Evolutionary conservation across 37 sponge, comb jelly and placozoan species (phyloP), one percentile per base, ranked within the genome.

Genomic region (Geodia barretti): DNA sequence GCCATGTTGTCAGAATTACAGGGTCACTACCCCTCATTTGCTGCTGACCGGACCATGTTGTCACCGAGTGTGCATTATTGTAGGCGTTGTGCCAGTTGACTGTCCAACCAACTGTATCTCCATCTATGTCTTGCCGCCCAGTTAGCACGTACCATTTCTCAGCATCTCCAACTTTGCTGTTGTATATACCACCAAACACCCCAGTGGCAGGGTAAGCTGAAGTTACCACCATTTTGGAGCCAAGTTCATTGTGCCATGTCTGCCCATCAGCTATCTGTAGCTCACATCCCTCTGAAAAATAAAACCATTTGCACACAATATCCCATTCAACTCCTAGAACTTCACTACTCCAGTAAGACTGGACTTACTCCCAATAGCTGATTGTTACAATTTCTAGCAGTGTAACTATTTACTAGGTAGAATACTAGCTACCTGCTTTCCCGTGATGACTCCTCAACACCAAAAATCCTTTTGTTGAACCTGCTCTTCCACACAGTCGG

Each of bases 81-180:
- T 68, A 68, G 33, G 9, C 2, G 34, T 68, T 68, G 19, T 68
- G 31, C 30, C 34, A 68, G 34, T 33, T 32, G 3, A 68, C 68
- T 32, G 68, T 68, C 68, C 68, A 68, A 28, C 68, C 68, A 68
- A 30, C 33, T 68, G 68, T 68, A 33, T 68, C 31, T 21, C 68
- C 68, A 4, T 68, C 68, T 5, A 32, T 25, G 31, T 68, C 68
- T 1, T 28, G 1, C 4, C 68, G 68, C 20, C 68, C 68, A 29
- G 34, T 32, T 21, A 68, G 31, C 1, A 30, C 34, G 33, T 68
- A 68, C 68, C 68, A 68, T 32, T 68, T 68, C 33, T 25, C 33
- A 68, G 68, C 68, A 7, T 68, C 68, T 68, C 68, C 68, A 28
- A 68, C 68, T 21, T 21, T 29, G 34, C 32, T 68, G 32, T 29